phyloP scores from a whole-genome alignment of 2,113 vertebrate species.

The Tachuris rubrigastra region DNA sequence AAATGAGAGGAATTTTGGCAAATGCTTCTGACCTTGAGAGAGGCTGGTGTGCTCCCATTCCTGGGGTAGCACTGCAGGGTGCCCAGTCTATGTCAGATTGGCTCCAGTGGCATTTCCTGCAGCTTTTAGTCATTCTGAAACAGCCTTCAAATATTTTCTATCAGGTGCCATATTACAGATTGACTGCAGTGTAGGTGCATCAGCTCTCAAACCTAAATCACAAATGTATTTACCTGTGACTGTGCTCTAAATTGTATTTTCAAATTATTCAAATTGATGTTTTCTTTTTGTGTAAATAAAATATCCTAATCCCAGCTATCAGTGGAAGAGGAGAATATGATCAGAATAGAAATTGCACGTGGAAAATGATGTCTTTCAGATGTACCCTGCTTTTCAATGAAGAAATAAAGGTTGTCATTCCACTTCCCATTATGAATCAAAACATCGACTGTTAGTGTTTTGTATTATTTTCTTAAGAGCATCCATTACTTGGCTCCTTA shows the following conservation, averaged over 20 bases:
- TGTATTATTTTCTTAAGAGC: background rate
- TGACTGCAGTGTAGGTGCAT: background rate
- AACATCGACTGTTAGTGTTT: background rate
- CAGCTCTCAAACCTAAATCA: background rate
- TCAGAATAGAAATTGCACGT: background rate
- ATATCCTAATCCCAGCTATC: background rate
- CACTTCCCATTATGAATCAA: background rate
- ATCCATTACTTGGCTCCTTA: background rate
- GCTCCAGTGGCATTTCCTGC: background rate
- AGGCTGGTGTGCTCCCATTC: accelerated
- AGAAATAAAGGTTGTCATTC: constrained; percentile 7
- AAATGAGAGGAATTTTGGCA: background rate
- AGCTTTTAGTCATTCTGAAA: background rate
- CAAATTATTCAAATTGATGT: background rate
- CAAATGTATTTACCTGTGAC: background rate
- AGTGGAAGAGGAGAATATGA: background rate
- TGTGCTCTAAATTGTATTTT: background rate
- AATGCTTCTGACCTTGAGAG: background rate
- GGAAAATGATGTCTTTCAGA: background rate
- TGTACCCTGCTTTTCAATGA: background rate
- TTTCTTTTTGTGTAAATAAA: constrained; percentile 11
- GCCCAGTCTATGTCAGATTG: accelerated
- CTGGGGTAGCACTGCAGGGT: background rate
- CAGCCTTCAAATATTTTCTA: background rate
- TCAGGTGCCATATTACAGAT: background rate